phyloP scores from a whole-genome alignment of 35 echinoderm and acorn worm genomes.

The Apostichopus californicus region DNA sequence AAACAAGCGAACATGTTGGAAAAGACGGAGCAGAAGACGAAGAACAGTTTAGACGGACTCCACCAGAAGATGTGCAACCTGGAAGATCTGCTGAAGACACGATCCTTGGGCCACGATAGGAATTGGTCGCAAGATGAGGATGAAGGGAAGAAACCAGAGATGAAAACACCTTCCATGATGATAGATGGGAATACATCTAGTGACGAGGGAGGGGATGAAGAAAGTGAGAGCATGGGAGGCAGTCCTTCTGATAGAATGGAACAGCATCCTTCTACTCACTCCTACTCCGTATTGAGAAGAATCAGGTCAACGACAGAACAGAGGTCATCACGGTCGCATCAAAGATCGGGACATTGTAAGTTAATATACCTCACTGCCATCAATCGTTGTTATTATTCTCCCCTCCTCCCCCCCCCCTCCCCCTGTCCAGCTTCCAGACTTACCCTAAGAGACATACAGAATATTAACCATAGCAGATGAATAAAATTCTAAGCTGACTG shows the following conservation, averaged over 20 bases:
- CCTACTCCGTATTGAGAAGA: conserved; percentile 26
- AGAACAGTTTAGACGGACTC: conserved; percentile 25
- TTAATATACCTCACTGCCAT: background rate
- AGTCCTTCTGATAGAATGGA: background rate
- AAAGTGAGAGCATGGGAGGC: background rate
- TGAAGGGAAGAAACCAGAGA: background rate
- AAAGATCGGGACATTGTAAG: conserved; percentile 36
- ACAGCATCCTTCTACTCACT: conserved; percentile 4
- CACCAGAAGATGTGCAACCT: conserved; percentile 34
- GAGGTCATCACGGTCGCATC: background rate
- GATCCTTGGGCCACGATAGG: background rate
- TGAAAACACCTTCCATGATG: background rate
- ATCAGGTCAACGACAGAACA: background rate
- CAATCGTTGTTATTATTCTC: background rate
- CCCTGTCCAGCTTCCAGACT: too few relatives aligned
- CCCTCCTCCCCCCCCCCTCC: too few relatives aligned
- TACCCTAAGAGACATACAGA: too few relatives aligned
- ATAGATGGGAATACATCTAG: background rate
- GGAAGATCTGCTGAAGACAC: conserved; percentile 36
- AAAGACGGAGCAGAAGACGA: conserved; percentile 4
- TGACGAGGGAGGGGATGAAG: background rate
- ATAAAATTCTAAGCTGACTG: too few relatives aligned
- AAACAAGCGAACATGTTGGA: conserved; percentile 32
- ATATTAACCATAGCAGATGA: too few relatives aligned
- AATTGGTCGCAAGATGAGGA: background rate